Percentiles rank a stretch among this genome's conserved stretches.
Evolutionary conservation across 2,888 invertebrate genomes (phyloP).

Genomic region (Meandrusa payeni): DNA sequence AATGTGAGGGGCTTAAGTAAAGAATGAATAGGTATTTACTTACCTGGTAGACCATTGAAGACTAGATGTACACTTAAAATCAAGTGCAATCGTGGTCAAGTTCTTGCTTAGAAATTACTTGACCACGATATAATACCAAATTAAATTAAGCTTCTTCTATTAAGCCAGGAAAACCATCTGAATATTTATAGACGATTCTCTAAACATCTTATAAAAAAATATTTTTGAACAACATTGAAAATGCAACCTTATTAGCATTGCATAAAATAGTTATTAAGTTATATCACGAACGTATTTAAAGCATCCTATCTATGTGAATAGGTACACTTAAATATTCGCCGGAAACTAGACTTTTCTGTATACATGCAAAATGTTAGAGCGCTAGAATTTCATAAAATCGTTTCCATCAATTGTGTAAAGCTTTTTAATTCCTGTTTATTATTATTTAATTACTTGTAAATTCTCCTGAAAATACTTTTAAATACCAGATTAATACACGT

Average conservation of each 20-base stretch:
- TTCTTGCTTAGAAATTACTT: too few relatives aligned
- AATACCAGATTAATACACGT: too few relatives aligned
- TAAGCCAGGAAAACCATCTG: constrained; percentile 3
- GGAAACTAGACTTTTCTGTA: constrained; percentile 28
- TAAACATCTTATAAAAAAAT: constrained; percentile 1
- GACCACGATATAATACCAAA: too few relatives aligned
- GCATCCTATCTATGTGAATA: constrained; percentile 24
- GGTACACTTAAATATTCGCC: constrained; percentile 23
- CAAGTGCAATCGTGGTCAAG: too few relatives aligned
- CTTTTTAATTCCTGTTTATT: neutral
- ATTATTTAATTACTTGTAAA: neutral
- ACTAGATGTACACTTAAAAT: too few relatives aligned
- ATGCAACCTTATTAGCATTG: neutral
- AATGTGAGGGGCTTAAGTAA: too few relatives aligned
- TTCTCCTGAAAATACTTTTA: too few relatives aligned
- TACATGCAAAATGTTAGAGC: neutral
- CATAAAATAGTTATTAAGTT: constrained; percentile 8
- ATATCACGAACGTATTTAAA: constrained; percentile 3
- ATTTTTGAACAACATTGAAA: neutral
- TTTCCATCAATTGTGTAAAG: constrained; percentile 3
- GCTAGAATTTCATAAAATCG: constrained; percentile 9
- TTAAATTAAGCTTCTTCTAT: neutral
- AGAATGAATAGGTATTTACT: too few relatives aligned
- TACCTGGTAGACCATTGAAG: too few relatives aligned
- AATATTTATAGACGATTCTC: neutral